A percentile compares a stretch with the other conserved stretches of the same genome.
These are phyloP conservation scores for Apodemus sylvaticus DNA, from an alignment of 2,113 vertebrate genomes.

Conservation along the genomic window DNA sequence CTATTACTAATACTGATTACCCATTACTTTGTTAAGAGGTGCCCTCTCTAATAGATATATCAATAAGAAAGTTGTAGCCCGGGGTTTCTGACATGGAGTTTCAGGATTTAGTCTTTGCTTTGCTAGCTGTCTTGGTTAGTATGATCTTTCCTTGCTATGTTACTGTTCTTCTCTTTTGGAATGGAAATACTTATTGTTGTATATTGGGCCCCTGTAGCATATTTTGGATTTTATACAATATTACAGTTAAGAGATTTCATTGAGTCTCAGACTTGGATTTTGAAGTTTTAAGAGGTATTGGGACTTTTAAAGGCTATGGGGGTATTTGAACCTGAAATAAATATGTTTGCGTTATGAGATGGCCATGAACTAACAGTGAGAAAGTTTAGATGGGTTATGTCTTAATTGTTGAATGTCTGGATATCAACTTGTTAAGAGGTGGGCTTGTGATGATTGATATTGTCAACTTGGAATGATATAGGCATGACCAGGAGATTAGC, in stretches of 20 bases:
- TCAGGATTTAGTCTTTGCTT: neutral
- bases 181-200: neutral
- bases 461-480: neutral
- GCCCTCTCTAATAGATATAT: neutral
- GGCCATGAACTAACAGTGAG: neutral
- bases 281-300: neutral
- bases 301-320: neutral
- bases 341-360: neutral
- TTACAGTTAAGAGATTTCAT: neutral
- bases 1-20: neutral
- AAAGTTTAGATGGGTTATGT: neutral
- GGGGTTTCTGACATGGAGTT: neutral
- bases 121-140: neutral
- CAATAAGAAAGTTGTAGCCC: neutral
- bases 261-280: neutral
- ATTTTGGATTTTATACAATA: neutral
- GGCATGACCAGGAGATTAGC: neutral
- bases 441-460: neutral
- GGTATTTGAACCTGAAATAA: neutral
- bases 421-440: neutral
- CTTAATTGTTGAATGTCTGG: neutral
- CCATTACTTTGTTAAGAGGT: conserved; percentile 34
- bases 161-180: neutral
- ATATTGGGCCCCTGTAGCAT: neutral
- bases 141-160: neutral